Percentiles rank a stretch among this genome's conserved stretches.
Conservation (phyloP, 2,113 vertebrate genomes). For the Carollia perspicillata region DNA sequence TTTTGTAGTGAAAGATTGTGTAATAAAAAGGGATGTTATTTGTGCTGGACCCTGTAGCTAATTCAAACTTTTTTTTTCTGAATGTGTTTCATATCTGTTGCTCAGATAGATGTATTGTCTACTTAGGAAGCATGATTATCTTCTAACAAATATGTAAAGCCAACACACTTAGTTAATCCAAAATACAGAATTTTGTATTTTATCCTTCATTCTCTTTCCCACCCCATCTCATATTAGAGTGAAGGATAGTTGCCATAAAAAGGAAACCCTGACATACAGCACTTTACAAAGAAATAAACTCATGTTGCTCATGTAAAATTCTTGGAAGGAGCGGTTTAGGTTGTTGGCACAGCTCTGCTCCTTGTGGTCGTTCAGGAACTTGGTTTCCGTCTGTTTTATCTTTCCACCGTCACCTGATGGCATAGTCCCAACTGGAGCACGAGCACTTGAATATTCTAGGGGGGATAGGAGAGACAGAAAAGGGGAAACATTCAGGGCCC, state of each 20-base stretch:
- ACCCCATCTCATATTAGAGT: neutral
- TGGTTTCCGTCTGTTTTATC: neutral
- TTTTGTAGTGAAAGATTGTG: too few relatives aligned
- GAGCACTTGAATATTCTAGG: neutral
- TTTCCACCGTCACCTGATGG: neutral
- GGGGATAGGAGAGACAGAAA: neutral
- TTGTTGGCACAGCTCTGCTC: neutral
- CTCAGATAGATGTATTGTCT: neutral
- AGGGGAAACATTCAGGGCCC: neutral
- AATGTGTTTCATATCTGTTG: neutral
- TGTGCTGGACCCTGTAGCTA: neutral
- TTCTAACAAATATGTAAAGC: neutral
- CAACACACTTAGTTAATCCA: neutral
- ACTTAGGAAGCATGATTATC: neutral
- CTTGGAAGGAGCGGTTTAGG: neutral
- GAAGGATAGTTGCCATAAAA: neutral
- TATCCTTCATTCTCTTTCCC: neutral
- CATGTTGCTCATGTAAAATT: neutral
- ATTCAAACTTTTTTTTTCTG: neutral
- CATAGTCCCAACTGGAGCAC: neutral
- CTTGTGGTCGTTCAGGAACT: neutral
- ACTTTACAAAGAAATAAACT: neutral
- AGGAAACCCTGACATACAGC: neutral
- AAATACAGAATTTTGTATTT: neutral
- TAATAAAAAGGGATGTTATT: too few relatives aligned